Conservation (phyloP, 2,888 invertebrate species). For the Monochamus alternatus region DNA sequence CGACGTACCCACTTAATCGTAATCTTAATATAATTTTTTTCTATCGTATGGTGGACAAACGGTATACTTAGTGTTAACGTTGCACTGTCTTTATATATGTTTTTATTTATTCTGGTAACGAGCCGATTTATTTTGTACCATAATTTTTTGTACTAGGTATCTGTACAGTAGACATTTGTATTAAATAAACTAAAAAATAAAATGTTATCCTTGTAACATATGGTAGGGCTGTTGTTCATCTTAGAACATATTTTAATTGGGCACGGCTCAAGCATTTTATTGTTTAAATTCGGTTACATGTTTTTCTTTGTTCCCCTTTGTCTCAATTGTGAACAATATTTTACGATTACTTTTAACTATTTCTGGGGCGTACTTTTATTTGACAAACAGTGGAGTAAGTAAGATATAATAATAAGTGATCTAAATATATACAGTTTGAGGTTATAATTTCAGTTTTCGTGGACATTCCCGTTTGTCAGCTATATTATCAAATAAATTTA, state of each 20-base stretch:
- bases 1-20: slow-evolving; percentile 48
- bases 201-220: slow-evolving; percentile 69
- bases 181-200: slow-evolving; percentile 53
- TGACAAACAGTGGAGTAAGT: slow-evolving; percentile 62
- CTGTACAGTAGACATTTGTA: slow-evolving; percentile 62
- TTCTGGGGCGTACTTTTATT: slow-evolving; percentile 57
- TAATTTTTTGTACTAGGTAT: slow-evolving; percentile 57
- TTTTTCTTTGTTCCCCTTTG: slow-evolving; percentile 51
- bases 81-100: slow-evolving; percentile 52
- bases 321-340: slow-evolving; percentile 51
- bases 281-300: slow-evolving; percentile 58
- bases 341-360: slow-evolving; percentile 31
- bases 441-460: slow-evolving; percentile 61
- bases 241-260: slow-evolving; percentile 63
- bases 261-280: slow-evolving; percentile 62
- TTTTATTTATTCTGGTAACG: slow-evolving; percentile 56
- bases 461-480: slow-evolving; percentile 70
- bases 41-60: slow-evolving; percentile 54
- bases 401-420: slow-evolving; percentile 48
- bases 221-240: slow-evolving; percentile 65
- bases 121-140: slow-evolving; percentile 58
- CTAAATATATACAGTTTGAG: slow-evolving; percentile 45
- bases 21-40: slow-evolving; percentile 42
- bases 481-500: slow-evolving; percentile 70
- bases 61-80: slow-evolving; percentile 48